Base-by-base conservation (phyloP, 2,797 vertebrate genomes). In the Enteromius paludinosus region DNA sequence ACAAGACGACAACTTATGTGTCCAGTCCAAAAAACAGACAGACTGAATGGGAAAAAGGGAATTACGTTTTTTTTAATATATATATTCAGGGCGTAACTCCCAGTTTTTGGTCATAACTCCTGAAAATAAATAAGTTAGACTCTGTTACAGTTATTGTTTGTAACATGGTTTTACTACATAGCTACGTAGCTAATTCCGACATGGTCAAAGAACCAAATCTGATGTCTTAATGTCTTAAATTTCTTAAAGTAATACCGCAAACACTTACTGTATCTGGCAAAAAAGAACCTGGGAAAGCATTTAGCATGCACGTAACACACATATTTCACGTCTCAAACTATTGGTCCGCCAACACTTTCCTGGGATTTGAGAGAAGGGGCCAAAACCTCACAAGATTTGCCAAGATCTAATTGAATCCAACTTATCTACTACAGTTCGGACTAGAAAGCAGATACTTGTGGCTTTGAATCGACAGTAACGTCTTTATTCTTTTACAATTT, bases 291-390 rank as follows among this genome's bases (percentile, higher is more conserved):
- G 65, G 72, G 79, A 83, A 86, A 86, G 78, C 69, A 85, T 83
- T 85, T 49, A 82, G 65, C 68, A 65, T 45, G 35, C 38, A 74
- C 75, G 78, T 84, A 71, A 65, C 41, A 41, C 79, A 71, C 77
- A 87, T 83, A 87, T 84, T 72, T 86, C 54, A 84, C 62, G 41
- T 71, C 62, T 76, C 65, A 77, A 61, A 82, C 79, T 79, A 69
- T 77, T 54, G 20, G 79, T 77, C 52, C 49, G 14, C 43, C 59
- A 82, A 82, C 54, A 73, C 45, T 82, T 81, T 87, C 73, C 78
- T 73, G 80, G 73, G 66, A 82, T 70, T 78, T 69, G 17, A 75
- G 30, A 77, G 66, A 79, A 70, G n/a, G 56, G 76, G 76, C 80
- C 70, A 86, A 79, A 78, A 65, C 78, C 73, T 78, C 72, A 52